phyloP scores from a whole-genome alignment of 1,140 invertebrate species.

The Delia radicum region DNA sequence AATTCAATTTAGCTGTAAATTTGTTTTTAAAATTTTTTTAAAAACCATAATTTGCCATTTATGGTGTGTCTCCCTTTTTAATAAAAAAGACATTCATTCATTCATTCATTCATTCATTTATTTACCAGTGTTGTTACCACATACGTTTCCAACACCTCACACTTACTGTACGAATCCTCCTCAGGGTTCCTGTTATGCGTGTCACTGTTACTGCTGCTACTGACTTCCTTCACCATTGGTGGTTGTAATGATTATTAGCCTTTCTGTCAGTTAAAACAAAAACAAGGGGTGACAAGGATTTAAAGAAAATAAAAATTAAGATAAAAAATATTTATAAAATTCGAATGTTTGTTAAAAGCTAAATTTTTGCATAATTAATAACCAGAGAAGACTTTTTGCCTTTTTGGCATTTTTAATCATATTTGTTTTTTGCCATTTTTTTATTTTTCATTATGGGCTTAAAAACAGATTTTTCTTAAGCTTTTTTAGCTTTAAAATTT shows the following conservation, averaged over 20 bases:
- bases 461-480: too few species aligned
- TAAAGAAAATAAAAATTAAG: neutral
- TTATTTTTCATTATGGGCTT: too few species aligned
- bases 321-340: neutral
- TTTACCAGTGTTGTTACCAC: neutral
- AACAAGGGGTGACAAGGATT: neutral
- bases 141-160: neutral
- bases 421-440: too few species aligned
- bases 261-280: neutral
- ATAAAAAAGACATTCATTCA: neutral
- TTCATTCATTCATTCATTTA: neutral
- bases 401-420: too few species aligned
- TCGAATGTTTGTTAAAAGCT: too few species aligned
- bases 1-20: neutral
- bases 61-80: neutral
- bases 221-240: conserved; percentile 1
- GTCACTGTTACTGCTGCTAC: neutral
- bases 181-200: neutral
- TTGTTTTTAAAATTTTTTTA: neutral
- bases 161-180: neutral
- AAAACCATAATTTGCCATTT: conserved; percentile 4
- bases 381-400: too few species aligned
- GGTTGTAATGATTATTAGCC: conserved; percentile 1
- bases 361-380: too few species aligned
- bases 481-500: too few species aligned